Base-by-base conservation (phyloP, 2,113 vertebrate species). In the Tetraodon nigroviridis region DNA sequence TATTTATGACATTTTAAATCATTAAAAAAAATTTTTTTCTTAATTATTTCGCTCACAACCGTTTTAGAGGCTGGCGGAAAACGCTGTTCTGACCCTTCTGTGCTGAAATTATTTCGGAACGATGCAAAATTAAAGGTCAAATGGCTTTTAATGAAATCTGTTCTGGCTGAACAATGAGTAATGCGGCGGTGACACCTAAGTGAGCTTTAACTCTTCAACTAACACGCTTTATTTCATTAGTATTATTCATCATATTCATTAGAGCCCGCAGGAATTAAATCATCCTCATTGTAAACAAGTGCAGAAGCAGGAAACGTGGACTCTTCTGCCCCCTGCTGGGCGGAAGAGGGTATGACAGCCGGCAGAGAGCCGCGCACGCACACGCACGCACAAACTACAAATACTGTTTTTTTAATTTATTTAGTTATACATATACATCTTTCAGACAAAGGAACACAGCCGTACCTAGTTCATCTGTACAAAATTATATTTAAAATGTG, bases 341-440 rank as follows among this genome's bases (percentile, higher is more conserved):
- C 1, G 10, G 1, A 10, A 10, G 3, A 10, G 3, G 16, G 47
- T 67, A 78, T 52, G 19, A 27, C 72, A 58, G 5, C 15, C 16
- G 6, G 32, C 32, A 37, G 50, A 51, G n/a, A 32, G n/a, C n/a
- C n/a, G n/a, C n/a, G n/a, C n/a, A n/a, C n/a, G n/a, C n/a, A n/a
- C n/a, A n/a, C n/a, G n/a, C 24, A 27, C 8, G 37, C 12, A 37
- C 7, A 90, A 89, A 91, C 88, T 93, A 91, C 90, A 93, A 67
- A 83, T 92, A 92, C 93, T 96, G 91, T 92, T 92, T 89, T 93
- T 93, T 93, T 93, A 81, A 67, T 78, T 92, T 89, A 87, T 90
- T 85, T 32, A 70, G 84, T 58, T 93, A 90, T 95, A 95, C 95
- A 93, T 95, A 93, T 95, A 95, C 93, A 98, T 90, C 92, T 95